Evolutionary conservation across 2,113 vertebrate species (phyloP).

Genomic region (Seriola rivoliana): DNA sequence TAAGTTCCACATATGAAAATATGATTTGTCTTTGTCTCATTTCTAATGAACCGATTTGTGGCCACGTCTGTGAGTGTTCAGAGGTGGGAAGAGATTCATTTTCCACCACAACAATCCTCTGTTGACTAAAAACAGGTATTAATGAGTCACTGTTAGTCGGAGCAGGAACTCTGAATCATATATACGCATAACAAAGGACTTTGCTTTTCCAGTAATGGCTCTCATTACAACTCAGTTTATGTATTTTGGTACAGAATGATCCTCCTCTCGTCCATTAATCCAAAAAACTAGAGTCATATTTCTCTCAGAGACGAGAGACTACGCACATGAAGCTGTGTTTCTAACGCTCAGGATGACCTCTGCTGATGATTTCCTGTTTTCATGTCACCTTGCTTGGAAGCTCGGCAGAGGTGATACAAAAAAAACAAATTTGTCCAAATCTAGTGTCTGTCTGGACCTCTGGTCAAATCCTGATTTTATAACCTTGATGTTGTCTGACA

Average conservation of each 20-base stretch:
- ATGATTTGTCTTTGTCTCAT: neutral
- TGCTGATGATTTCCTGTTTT: too few species aligned
- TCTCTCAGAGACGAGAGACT: too few species aligned
- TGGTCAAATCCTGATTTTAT: too few species aligned
- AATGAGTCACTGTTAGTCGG: constrained; percentile 45
- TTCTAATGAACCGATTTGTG: neutral
- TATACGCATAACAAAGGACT: constrained; percentile 3
- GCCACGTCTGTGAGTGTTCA: neutral
- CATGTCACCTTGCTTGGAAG: too few species aligned
- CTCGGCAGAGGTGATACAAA: too few species aligned
- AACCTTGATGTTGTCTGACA: too few species aligned
- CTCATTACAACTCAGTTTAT: constrained; percentile 4
- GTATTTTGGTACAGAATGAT: neutral
- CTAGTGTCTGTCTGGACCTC: too few species aligned
- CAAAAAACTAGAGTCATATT: neutral
- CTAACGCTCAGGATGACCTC: too few species aligned
- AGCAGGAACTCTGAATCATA: constrained; percentile 36
- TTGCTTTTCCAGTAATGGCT: constrained; percentile 11
- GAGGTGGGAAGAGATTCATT: neutral
- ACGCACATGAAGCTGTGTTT: too few species aligned
- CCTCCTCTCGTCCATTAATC: neutral
- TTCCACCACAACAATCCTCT: constrained; percentile 5
- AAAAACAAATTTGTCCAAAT: too few species aligned
- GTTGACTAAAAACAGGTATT: constrained; percentile 30
- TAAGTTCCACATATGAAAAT: neutral